Evolutionary conservation across 2,797 vertebrate genomes (phyloP), one percentile per base, ranked within the genome.

Genomic region (Girardinus metallicus): DNA sequence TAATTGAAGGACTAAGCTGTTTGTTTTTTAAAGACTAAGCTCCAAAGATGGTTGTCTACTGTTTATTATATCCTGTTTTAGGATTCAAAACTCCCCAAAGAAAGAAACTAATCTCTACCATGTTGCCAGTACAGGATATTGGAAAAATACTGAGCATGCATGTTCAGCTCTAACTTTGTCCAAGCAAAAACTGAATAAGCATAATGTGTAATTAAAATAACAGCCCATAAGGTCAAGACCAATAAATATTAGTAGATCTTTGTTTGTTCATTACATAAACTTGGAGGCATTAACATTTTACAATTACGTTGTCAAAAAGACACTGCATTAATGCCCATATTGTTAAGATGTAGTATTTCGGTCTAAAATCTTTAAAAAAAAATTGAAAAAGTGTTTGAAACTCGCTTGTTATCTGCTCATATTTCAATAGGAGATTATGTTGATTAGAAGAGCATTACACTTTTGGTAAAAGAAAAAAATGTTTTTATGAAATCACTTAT

Each of bases 401-500:
- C 3, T 4, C 4, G 2, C n/a, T n/a, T 12, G 4, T 6, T 16
- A 66, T 66, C 18, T 66, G 62, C 36, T 39, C 9, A 23, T 39
- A 23, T 39, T 60, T 60, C 0, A 60, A 7, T 29, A 6, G 11
- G 26, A 31, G 5, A 16, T 60, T 13, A 31, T 29, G 6, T 60
- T 15, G 29, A 31, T 31, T 60, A 60, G 26, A 60, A 5, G 11
- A 60, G 29, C 49, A 53, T 26, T 23, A 10, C 49, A 26, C 49
- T 26, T 51, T 51, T 53, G 49, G 21, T 53, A 9, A 53, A 26
- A 53, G 8, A 10, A 23, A 23, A 5, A 51, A 6, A 23, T 9
- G 2, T 23, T 23, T 8, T 51, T 51, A 51, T 23, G 21, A 53
- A 53, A 53, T 53, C 49, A 26, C 83, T 86, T 79, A 83, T 89